These are phyloP conservation scores for Pteruthius melanotis DNA, from an alignment of 2,113 vertebrate species.

Conservation along the genomic window DNA sequence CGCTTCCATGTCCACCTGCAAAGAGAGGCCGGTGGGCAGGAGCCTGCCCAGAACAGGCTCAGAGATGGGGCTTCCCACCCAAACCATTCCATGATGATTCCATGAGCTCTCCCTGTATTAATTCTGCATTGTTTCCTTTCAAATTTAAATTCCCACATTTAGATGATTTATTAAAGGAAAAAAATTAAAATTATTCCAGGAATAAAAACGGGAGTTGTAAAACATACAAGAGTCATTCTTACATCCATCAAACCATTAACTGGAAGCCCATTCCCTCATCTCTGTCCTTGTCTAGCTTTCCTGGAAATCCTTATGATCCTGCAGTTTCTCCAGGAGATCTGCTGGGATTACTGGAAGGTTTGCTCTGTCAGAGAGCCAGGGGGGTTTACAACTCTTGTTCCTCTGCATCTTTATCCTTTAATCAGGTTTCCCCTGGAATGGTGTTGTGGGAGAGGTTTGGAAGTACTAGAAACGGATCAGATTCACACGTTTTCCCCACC, in stretches of 20 bases:
- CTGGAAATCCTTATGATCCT: background rate
- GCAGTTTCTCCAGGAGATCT: no score
- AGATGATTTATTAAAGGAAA: background rate
- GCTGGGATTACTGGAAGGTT: no score
- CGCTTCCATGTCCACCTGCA: background rate
- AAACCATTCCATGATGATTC: background rate
- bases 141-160: no score
- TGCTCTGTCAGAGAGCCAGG: no score
- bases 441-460: no score
- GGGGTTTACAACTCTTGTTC: no score
- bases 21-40: background rate
- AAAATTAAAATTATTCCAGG: background rate
- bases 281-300: background rate
- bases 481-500: no score
- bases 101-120: fast-evolving
- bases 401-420: no score
- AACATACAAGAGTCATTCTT: background rate
- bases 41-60: background rate
- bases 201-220: background rate
- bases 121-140: background rate
- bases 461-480: no score
- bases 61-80: background rate
- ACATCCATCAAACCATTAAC: background rate
- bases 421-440: no score
- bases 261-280: background rate